These are phyloP conservation scores for Corythornis cristatus DNA, from an alignment of 2,113 vertebrate genomes.

Conservation along the genomic window DNA sequence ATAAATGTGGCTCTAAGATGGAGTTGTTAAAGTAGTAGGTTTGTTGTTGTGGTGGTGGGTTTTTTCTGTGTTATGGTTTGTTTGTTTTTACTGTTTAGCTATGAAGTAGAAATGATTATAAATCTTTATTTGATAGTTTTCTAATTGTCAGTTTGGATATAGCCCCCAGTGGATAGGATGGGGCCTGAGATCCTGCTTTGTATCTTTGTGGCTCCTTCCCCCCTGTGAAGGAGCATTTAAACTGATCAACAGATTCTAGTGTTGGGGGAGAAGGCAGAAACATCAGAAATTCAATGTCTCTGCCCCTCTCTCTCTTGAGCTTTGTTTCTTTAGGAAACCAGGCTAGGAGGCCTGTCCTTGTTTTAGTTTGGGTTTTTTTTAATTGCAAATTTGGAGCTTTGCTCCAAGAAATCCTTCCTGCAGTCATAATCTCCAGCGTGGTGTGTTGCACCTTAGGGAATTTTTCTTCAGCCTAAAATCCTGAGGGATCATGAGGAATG, in stretches of 20 bases:
- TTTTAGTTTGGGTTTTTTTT: background rate
- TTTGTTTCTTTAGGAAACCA: background rate
- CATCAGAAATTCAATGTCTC: background rate
- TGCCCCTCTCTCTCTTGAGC: background rate
- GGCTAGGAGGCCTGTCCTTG: background rate
- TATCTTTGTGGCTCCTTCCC: background rate
- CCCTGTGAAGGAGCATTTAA: background rate
- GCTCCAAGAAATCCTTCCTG: background rate
- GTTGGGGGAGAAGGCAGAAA: background rate
- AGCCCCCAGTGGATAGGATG: background rate
- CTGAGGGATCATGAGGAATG: background rate
- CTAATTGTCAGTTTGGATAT: background rate
- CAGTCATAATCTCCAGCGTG: background rate
- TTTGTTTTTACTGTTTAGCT: background rate
- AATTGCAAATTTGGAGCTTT: constrained; percentile 12
- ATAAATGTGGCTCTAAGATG: background rate
- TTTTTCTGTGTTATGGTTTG: background rate
- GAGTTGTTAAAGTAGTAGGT: background rate
- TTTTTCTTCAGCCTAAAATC: background rate
- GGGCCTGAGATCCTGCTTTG: background rate
- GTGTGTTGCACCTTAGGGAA: background rate
- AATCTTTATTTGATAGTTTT: background rate
- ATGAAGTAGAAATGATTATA: background rate
- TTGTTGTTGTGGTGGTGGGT: no score
- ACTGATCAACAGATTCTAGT: background rate